Base-by-base conservation (phyloP, 2,797 vertebrate genomes). In the Cheirogaleus major region DNA sequence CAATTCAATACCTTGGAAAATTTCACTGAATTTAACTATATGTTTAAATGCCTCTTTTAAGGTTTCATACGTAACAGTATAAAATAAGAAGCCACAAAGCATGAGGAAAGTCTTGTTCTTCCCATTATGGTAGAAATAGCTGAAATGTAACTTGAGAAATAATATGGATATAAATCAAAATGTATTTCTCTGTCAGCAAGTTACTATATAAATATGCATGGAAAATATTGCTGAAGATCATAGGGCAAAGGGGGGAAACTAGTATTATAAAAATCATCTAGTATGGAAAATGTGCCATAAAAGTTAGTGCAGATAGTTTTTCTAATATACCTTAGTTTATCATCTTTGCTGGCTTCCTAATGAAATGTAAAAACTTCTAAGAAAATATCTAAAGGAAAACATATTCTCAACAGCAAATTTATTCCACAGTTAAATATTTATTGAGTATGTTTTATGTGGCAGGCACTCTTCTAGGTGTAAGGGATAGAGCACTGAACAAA, bases 341-440 rank as follows among this genome's bases (percentile, higher is more conserved):
- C 69, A 14, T 41, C 32, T 76, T 91, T 86, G 14, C 72, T 43
- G 41, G 57, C 15, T 93, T 90, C 57, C 83, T 69, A 83, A 83
- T 70, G 38, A 93, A 95, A 91, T 48, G 9, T 13, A 81, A 92
- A 95, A 23, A 25, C 52, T 43, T 69, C n/a, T 57, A 88, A 63
- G 50, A 83, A 87, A 78, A 32, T 23, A 91, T 22, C 38, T 67
- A 73, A 4, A 73, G 76, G 63, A 61, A 73, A 95, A 75, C 15
- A 90, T 75, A 48, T 52, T 90, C 55, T 76, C n/a, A 94, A 38
- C 9, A 45, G 13, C 38, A 91, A 93, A 57, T 88, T 63, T 45
- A 90, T 48, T 94, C 48, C 27, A 76, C 0, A 59, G 25, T 75
- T 92, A 65, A 72, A 10, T 67, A 91, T 61, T 48, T 81, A 32